Evolutionary conservation across 2,888 invertebrate genomes (phyloP).

Genomic region (Pseudococcus viburni): DNA sequence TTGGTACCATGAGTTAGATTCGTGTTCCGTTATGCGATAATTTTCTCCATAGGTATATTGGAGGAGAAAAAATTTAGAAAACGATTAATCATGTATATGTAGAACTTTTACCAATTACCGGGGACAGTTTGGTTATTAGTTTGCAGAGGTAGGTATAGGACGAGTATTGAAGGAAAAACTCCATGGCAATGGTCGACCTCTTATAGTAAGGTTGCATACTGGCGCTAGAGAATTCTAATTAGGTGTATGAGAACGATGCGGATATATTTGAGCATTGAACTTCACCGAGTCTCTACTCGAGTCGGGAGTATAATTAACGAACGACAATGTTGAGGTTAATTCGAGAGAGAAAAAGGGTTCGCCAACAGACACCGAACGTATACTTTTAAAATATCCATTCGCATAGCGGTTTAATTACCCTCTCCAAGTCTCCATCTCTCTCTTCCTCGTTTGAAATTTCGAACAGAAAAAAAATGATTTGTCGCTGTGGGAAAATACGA

Average conservation of each 20-base stretch:
- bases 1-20: too few species aligned
- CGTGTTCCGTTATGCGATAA: too few species aligned
- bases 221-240: slow-evolving; percentile 50
- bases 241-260: not conserved
- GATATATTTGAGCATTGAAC: slow-evolving; percentile 10
- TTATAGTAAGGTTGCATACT: not conserved
- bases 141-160: not conserved
- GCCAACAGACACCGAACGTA: not conserved
- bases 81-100: not conserved
- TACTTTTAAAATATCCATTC: not conserved
- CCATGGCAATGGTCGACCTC: not conserved
- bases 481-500: slow-evolving; percentile 41
- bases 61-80: not conserved
- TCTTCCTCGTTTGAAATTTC: not conserved
- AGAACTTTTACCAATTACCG: not conserved
- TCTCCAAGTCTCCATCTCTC: not conserved
- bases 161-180: not conserved
- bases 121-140: slow-evolving; percentile 48
- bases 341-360: not conserved
- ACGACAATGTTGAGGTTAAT: slow-evolving; percentile 49
- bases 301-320: not conserved
- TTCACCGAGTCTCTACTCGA: not conserved
- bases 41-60: too few species aligned
- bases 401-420: slow-evolving; percentile 25
- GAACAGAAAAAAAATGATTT: slow-evolving; percentile 8